Percentiles rank a stretch among this genome's conserved stretches.
Evolutionary conservation across 2,888 invertebrate species (phyloP).

Genomic region (Bhutanitis thaidina): DNA sequence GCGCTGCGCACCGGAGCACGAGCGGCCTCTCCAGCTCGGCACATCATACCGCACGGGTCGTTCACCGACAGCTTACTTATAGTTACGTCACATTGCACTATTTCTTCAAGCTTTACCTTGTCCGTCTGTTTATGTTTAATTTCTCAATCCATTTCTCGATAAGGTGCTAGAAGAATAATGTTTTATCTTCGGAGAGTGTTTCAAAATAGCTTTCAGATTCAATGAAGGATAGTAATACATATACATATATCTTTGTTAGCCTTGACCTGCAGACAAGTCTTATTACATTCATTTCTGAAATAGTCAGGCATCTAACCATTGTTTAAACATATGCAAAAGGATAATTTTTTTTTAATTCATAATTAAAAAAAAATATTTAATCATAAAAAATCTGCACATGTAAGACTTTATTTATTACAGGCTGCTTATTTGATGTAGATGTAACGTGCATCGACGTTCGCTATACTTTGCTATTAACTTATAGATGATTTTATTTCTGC

Average conservation of each 20-base stretch:
- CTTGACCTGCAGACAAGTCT: neutral
- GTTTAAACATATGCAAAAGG: too few relatives aligned
- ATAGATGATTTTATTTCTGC: too few relatives aligned
- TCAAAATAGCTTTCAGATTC: neutral
- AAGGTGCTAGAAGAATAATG: neutral
- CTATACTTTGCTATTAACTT: too few relatives aligned
- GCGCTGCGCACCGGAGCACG: too few relatives aligned
- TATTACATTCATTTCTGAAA: neutral
- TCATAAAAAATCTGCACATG: too few relatives aligned
- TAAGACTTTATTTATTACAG: too few relatives aligned
- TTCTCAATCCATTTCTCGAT: slow-evolving; percentile 1
- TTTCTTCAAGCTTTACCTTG: neutral
- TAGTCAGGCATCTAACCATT: neutral
- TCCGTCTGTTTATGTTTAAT: slow-evolving; percentile 1
- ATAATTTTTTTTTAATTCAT: too few relatives aligned
- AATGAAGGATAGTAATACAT: neutral
- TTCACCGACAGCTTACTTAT: neutral
- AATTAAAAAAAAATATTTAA: too few relatives aligned
- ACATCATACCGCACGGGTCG: neutral
- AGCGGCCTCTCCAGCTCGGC: neutral
- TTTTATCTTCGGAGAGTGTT: neutral
- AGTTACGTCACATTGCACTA: neutral
- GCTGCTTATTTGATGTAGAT: too few relatives aligned
- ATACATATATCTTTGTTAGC: neutral
- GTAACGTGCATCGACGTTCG: too few relatives aligned